A percentile compares a stretch with the other conserved stretches of the same genome.
phyloP scores from a whole-genome alignment of 2,888 invertebrate species.

The Acronicta alni region DNA sequence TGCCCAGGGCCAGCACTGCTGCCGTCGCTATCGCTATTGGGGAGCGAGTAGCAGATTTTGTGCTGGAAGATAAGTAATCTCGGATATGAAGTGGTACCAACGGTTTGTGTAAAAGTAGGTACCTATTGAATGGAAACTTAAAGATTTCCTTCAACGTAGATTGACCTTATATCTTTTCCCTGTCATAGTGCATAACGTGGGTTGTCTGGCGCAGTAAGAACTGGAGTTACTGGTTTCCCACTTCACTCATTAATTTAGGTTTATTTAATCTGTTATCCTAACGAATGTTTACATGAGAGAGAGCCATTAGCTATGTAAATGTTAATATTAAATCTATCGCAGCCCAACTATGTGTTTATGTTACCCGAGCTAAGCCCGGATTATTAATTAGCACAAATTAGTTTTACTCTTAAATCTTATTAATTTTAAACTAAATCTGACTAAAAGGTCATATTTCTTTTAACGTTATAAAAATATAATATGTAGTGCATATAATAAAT shows the following conservation, averaged over 20 bases:
- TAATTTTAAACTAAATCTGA: constrained; percentile 26
- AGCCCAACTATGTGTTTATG: constrained; percentile 18
- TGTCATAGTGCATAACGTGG: too few relatives aligned
- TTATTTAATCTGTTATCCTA: constrained; percentile 5
- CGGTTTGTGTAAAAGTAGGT: too few relatives aligned
- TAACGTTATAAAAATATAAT: constrained; percentile 17
- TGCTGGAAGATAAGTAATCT: constrained; percentile 45
- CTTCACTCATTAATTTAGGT: background rate
- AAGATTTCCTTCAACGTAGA: too few relatives aligned
- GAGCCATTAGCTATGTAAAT: background rate
- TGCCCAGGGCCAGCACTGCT: constrained; percentile 71
- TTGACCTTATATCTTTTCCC: too few relatives aligned
- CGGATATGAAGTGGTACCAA: background rate
- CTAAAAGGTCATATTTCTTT: constrained; percentile 18
- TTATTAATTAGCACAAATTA: constrained; percentile 30
- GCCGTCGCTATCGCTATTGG: constrained; percentile 73
- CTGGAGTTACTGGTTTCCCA: background rate
- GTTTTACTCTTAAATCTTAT: constrained; percentile 24
- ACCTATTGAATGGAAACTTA: too few relatives aligned
- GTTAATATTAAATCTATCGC: constrained; percentile 10
- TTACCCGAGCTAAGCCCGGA: constrained; percentile 1
- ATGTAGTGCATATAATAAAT: constrained; percentile 15
- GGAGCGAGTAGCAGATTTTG: constrained; percentile 69
- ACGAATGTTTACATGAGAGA: constrained; percentile 2
- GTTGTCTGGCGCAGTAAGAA: background rate